Conservation (phyloP, 1,140 invertebrate genomes). For the Plodia interpunctella region DNA sequence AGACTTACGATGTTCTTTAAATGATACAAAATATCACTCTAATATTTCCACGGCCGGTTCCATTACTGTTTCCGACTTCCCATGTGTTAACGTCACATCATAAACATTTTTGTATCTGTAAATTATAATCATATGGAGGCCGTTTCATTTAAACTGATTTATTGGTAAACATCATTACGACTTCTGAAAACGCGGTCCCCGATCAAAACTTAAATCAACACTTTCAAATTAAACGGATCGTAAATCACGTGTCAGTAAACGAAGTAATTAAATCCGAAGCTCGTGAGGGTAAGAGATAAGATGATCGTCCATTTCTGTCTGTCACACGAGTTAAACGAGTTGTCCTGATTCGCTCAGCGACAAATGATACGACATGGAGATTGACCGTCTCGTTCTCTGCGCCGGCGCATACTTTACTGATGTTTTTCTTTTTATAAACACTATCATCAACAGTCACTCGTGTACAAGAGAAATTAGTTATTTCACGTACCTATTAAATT, state of each 20-base stretch:
- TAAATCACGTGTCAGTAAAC: slow-evolving; percentile 53
- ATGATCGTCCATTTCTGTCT: slow-evolving; percentile 20
- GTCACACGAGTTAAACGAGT: slow-evolving; percentile 11
- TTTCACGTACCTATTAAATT: slow-evolving; percentile 26
- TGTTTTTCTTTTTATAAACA: neutral
- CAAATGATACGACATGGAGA: slow-evolving; percentile 38
- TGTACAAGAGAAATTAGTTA: slow-evolving; percentile 29
- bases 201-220: slow-evolving; percentile 53
- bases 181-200: slow-evolving; percentile 28
- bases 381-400: slow-evolving; percentile 25
- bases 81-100: neutral
- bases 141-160: slow-evolving; percentile 21
- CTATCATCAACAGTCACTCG: neutral
- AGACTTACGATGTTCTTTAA: neutral
- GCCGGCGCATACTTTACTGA: slow-evolving; percentile 15
- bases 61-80: neutral
- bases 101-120: slow-evolving; percentile 1
- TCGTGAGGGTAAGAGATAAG: slow-evolving; percentile 23
- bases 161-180: slow-evolving; percentile 23
- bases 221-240: slow-evolving; percentile 51
- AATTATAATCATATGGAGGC: slow-evolving; percentile 4
- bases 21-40: neutral
- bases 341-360: slow-evolving; percentile 27
- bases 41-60: neutral
- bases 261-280: slow-evolving; percentile 53